Evolutionary conservation across 2,797 vertebrate species (phyloP).

Genomic region (Gymnopithys bicolor): DNA sequence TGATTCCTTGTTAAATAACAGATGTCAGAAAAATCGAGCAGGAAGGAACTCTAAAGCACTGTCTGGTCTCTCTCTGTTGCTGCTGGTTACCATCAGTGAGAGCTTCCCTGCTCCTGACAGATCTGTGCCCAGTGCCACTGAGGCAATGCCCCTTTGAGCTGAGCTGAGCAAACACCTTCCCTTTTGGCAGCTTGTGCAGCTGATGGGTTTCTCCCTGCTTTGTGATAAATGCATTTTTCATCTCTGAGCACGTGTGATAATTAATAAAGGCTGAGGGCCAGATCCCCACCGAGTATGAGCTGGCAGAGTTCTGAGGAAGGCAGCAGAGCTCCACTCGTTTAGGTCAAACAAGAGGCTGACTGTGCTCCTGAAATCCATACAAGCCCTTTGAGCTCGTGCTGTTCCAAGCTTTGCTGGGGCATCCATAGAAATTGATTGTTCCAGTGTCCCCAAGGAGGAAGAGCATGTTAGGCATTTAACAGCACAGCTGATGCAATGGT

Average conservation of each 20-base stretch:
- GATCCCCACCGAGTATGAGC: neutral
- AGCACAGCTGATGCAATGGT: neutral
- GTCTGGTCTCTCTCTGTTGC: neutral
- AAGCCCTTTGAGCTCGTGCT: neutral
- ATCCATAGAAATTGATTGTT: neutral
- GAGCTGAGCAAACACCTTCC: neutral
- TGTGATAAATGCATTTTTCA: slow-evolving; percentile 7
- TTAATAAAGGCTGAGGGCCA: slow-evolving; percentile 18
- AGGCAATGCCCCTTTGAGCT: neutral
- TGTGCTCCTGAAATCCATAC: neutral
- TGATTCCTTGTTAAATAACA: slow-evolving; percentile 1
- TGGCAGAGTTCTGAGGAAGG: neutral
- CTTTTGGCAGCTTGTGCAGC: neutral
- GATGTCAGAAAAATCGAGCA: slow-evolving; percentile 20
- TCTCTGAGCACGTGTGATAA: neutral
- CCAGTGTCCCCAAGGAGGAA: neutral
- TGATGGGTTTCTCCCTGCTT: neutral
- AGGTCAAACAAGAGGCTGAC: neutral
- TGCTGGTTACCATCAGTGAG: neutral
- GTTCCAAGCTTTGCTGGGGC: neutral
- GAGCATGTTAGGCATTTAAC: neutral
- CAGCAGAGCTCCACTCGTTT: neutral
- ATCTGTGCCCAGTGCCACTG: neutral
- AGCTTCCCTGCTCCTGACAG: neutral
- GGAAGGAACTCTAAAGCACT: neutral